Evolutionary conservation across 2,888 invertebrate genomes (phyloP).

Genomic region (Pristionchus exspectatus): DNA sequence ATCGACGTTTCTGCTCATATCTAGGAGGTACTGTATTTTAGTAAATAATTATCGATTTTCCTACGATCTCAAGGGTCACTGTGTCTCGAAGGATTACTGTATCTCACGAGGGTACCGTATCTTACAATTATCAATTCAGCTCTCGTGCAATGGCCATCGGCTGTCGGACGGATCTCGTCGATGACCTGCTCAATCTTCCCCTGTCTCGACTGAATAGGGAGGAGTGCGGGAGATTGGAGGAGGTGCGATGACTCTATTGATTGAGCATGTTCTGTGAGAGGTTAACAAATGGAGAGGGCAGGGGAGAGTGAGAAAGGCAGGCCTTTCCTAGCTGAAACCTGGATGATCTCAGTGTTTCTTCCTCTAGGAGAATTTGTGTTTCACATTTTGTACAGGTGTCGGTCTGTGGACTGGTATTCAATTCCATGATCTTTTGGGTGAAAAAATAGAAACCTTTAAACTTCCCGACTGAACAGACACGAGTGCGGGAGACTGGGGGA

Average conservation of each 20-base stretch:
- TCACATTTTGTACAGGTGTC: neutral
- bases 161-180: neutral
- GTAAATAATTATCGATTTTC: neutral
- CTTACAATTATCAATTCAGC: neutral
- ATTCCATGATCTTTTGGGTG: neutral
- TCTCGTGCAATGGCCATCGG: neutral
- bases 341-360: too few relatives aligned
- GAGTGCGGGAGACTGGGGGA: too few relatives aligned
- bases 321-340: too few relatives aligned
- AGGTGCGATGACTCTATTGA: neutral
- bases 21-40: too few relatives aligned
- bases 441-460: neutral
- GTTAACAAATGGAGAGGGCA: too few relatives aligned
- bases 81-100: neutral
- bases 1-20: too few relatives aligned
- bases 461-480: too few relatives aligned
- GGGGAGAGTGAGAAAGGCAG: too few relatives aligned
- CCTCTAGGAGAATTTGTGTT: neutral
- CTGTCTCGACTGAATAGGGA: conserved; percentile 15
- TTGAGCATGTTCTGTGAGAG: neutral
- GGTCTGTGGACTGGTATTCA: neutral
- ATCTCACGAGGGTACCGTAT: neutral
- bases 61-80: neutral
- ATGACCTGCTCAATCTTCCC: conserved; percentile 4
- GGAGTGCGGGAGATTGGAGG: neutral